Evolutionary conservation across 2,113 vertebrate species (phyloP), one percentile per base, ranked within the genome.

Genomic region (Mesoclemmys tuberculata): DNA sequence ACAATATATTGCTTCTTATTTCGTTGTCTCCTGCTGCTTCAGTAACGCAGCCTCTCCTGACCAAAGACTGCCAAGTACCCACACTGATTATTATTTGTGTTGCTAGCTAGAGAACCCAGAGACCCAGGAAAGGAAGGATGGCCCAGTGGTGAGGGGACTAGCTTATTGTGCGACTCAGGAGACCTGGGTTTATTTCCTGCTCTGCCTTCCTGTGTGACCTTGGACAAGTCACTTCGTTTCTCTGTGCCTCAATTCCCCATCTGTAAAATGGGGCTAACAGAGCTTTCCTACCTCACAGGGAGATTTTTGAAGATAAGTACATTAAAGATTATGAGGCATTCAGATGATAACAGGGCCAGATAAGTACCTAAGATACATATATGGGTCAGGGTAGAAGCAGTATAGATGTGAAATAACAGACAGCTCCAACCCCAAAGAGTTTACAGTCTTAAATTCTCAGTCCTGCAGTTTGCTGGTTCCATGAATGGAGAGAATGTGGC

Each of bases 121-220:
- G 88, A 49, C 85, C 86, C 74, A 26, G 2, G 88, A 78, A 82
- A 88, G 55, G 75, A 89, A 96, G 96, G 92, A 78, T n/a, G 0
- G 61, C 0, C 0, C 52, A 81, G 96, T 96, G 87, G 92, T 94
- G 81, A 97, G 68, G 68, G 54, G 80, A 88, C 7, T 82, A 56
- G 74, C 90, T 87, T 52, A 8, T 2, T 93, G 80, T 78, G 80
- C 74, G 85, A 96, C 90, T 93, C 78, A n/a, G 82, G 1, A 84
- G 74, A 94, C 87, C 89, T 16, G 8, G 75, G 55, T 88, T 90
- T 55, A 38, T 89, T 71, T 82, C 64, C 87, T 52, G 75, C 52
- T 86, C 88, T 64, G 56, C 84, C 84, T 78, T 89, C 38, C 83
- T 85, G 27, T 10, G 1, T 8, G 56, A 93, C 92, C 71, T 96